These are phyloP conservation scores for Alethe castanea DNA, from an alignment of 2,113 vertebrate genomes.

Conservation along the genomic window DNA sequence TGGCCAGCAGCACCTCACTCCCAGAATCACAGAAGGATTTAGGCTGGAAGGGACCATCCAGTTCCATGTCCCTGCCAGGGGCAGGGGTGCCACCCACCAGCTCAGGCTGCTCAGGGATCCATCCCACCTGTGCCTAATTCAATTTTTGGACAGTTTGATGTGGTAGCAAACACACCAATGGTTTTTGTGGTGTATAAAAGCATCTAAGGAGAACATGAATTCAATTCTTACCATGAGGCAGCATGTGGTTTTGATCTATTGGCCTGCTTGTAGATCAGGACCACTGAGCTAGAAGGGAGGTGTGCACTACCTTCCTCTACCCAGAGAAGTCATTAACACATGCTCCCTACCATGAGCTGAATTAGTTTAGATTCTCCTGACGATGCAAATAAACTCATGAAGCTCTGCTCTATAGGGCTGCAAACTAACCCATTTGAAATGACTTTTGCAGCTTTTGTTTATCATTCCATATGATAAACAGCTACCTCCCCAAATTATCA, in stretches of 20 bases:
- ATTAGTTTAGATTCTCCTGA: constrained; percentile 60
- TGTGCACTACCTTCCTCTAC: background rate
- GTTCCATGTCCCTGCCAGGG: background rate
- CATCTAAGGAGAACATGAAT: background rate
- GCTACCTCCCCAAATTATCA: constrained; percentile 56
- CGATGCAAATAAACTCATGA: constrained; percentile 44
- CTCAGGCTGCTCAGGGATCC: background rate
- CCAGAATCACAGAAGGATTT: background rate
- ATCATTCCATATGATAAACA: constrained; percentile 56
- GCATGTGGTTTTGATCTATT: background rate
- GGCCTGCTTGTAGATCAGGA: background rate
- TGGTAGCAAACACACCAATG: background rate
- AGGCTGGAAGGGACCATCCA: background rate
- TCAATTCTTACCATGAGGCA: background rate
- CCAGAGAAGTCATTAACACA: constrained; percentile 25
- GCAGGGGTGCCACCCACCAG: background rate
- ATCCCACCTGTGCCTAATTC: background rate
- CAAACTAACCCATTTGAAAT: constrained; percentile 40
- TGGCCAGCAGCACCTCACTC: background rate
- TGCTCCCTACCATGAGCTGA: constrained; percentile 48
- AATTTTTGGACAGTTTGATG: accelerated
- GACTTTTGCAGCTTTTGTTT: constrained; percentile 33
- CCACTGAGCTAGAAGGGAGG: background rate
- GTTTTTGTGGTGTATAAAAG: background rate
- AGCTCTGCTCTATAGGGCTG: constrained; percentile 26